These are phyloP conservation scores for Zaprionus africanus DNA, from an alignment of 1,140 invertebrate species.

Conservation along the genomic window DNA sequence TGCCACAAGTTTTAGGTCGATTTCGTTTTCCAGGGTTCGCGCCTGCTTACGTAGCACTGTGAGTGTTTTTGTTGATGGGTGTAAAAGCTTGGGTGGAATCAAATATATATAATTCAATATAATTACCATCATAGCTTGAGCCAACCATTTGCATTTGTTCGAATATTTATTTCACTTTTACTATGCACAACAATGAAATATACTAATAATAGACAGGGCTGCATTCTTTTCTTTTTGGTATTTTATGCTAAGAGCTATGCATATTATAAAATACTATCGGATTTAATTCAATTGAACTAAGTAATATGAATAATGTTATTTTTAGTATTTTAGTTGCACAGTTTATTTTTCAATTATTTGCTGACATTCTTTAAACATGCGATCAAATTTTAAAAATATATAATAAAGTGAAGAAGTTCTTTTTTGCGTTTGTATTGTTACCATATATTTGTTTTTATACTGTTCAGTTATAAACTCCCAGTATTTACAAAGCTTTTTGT, in stretches of 20 bases:
- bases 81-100: neutral
- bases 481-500: neutral
- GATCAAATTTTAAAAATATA: no score
- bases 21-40: conserved; percentile 97
- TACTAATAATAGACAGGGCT: conserved; percentile 28
- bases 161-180: conserved; percentile 21
- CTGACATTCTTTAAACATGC: no score
- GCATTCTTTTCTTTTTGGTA: neutral
- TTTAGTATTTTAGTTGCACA: no score
- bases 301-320: no score
- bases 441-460: no score
- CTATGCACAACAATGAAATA: conserved; percentile 29
- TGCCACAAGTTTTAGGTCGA: conserved; percentile 97
- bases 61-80: neutral
- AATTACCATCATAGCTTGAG: conserved; percentile 76
- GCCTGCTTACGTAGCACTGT: conserved; percentile 96
- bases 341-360: no score
- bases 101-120: neutral
- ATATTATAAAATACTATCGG: neutral
- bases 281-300: neutral
- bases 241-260: neutral
- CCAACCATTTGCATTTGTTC: conserved; percentile 68
- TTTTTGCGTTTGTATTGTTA: no score
- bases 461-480: no score
- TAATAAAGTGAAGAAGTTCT: no score